phyloP scores from a whole-genome alignment of 2,113 vertebrate species.

The Coryphaenoides rupestris region DNA sequence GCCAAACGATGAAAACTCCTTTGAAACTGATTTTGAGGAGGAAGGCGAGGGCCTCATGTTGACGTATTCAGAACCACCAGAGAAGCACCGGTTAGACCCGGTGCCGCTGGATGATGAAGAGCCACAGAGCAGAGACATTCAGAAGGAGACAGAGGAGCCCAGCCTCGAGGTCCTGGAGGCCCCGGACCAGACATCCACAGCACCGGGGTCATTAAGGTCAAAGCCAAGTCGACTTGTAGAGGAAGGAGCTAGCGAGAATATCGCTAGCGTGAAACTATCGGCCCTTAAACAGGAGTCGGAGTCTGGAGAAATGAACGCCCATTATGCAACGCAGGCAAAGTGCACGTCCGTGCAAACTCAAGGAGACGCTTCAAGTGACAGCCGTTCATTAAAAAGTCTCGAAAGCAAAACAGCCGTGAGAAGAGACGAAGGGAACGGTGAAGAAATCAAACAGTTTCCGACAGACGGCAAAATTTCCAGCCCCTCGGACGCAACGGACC shows the following conservation, averaged over 20 bases:
- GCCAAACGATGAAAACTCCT: constrained; percentile 7
- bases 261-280: constrained; percentile 5
- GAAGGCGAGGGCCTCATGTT: neutral
- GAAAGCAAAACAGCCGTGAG: constrained; percentile 7
- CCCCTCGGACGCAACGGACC: too few species aligned
- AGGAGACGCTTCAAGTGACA: neutral
- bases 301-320: constrained; percentile 12
- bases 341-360: constrained; percentile 9
- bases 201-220: constrained; percentile 7
- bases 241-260: constrained; percentile 8
- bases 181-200: neutral
- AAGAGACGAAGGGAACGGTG: constrained; percentile 4
- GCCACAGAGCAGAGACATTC: neutral
- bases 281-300: constrained; percentile 3
- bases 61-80: neutral
- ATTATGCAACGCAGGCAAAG: neutral
- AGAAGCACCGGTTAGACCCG: constrained; percentile 8
- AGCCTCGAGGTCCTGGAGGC: neutral
- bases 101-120: constrained; percentile 3
- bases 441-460: neutral
- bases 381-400: constrained; percentile 1
- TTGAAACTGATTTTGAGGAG: neutral
- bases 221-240: constrained; percentile 17
- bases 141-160: constrained; percentile 14
- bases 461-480: too few species aligned